Evolutionary conservation across 64 coral and sea anemone genomes (phyloP).

Genomic region (Pocillopora damicornis): DNA sequence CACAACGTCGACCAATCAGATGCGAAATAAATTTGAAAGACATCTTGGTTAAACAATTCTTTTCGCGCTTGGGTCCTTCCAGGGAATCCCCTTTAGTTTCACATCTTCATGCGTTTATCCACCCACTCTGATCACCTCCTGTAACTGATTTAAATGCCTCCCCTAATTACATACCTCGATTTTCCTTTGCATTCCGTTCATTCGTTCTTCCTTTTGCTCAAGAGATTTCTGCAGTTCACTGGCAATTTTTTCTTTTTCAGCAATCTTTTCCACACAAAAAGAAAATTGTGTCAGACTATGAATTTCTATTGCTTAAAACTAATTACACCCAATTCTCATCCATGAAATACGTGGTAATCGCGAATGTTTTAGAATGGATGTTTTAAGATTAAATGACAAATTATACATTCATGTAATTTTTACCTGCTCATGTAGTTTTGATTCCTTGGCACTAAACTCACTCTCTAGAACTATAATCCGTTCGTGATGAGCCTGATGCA

Average conservation of each 20-base stretch:
- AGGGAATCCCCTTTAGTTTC: background rate
- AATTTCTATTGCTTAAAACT: background rate
- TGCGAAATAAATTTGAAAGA: too few relatives aligned
- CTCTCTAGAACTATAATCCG: slow-evolving; percentile 35
- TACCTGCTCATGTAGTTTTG: slow-evolving; percentile 9
- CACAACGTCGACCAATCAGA: too few relatives aligned
- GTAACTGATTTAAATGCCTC: background rate
- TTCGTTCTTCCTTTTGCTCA: slow-evolving; percentile 74
- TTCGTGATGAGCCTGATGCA: slow-evolving; percentile 31
- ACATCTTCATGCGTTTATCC: background rate
- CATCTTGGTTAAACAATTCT: too few relatives aligned
- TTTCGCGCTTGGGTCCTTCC: too few relatives aligned
- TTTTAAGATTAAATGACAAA: too few relatives aligned
- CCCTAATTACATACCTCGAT: slow-evolving; percentile 50
- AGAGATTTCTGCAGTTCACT: slow-evolving; percentile 61
- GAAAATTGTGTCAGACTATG: background rate
- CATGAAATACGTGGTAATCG: background rate
- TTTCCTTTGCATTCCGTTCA: slow-evolving; percentile 76
- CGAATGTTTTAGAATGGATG: too few relatives aligned
- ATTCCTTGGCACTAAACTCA: slow-evolving; percentile 40
- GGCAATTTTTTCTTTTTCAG: slow-evolving; percentile 61
- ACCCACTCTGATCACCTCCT: too few relatives aligned
- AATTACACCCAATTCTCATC: too few relatives aligned
- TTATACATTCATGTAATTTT: background rate
- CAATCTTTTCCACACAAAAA: slow-evolving; percentile 39